Conservation (phyloP, 64 coral and sea anemone genomes). For the Montipora foliosa region DNA sequence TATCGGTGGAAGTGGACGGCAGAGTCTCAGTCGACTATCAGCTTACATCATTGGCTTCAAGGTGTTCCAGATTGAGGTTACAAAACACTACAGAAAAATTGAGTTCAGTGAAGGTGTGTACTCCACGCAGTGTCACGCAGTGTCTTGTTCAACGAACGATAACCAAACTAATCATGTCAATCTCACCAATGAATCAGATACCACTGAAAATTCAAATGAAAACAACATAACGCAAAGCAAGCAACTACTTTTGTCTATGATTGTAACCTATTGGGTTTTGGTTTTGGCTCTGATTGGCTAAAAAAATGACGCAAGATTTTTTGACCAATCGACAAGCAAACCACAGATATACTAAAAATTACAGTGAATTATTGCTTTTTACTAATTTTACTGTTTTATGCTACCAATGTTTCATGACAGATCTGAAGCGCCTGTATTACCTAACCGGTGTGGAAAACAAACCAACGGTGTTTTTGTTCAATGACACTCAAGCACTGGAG, state of each 20-base stretch:
- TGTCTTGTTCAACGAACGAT: background rate
- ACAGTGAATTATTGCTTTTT: background rate
- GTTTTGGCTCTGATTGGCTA: no score
- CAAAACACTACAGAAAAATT: conserved; percentile 93
- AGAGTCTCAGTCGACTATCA: conserved; percentile 85
- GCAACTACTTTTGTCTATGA: no score
- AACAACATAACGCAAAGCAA: no score
- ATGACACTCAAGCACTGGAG: conserved; percentile 96
- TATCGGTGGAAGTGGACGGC: conserved; percentile 97
- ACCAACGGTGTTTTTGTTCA: conserved; percentile 97
- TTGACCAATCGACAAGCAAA: no score
- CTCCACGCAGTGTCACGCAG: no score
- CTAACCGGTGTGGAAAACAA: conserved; percentile 96
- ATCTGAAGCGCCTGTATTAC: conserved; percentile 91
- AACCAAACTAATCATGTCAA: background rate
- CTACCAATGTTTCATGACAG: conserved; percentile 32
- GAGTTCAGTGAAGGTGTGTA: conserved; percentile 98
- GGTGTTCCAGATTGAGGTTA: conserved; percentile 99
- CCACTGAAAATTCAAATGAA: no score
- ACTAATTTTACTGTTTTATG: background rate
- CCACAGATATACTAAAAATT: no score
- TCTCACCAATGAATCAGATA: no score
- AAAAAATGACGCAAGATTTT: no score
- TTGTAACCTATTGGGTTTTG: no score
- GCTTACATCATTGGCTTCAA: conserved; percentile 98